Percentiles rank a stretch among this genome's conserved stretches.
phyloP scores from a whole-genome alignment of 2,888 invertebrate species.

The Leucozona laternaria region DNA sequence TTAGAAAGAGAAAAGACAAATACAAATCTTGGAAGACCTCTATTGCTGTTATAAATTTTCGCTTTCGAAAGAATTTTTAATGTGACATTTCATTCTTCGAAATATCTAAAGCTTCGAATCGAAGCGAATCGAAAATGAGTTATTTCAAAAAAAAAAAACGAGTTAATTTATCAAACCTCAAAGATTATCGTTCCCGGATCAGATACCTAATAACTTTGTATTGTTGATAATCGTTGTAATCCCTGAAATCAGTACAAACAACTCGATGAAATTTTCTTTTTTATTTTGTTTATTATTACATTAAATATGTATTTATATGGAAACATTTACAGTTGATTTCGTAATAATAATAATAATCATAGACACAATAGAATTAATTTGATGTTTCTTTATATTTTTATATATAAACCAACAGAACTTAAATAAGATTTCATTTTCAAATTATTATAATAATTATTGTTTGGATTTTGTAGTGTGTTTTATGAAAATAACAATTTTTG shows the following conservation, averaged over 20 bases:
- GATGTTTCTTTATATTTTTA: constrained; percentile 11
- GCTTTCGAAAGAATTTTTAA: no score
- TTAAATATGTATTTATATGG: constrained; percentile 65
- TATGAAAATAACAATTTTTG: constrained; percentile 52
- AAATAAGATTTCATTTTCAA: constrained; percentile 32
- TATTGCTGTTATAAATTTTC: no score
- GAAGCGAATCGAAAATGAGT: no score
- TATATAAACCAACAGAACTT: constrained; percentile 25
- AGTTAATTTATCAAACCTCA: no score
- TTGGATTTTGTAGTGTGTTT: constrained; percentile 17
- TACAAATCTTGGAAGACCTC: no score
- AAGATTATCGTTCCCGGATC: no score
- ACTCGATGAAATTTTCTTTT: constrained; percentile 37
- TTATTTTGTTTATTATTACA: constrained; percentile 71
- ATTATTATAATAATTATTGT: constrained; percentile 45
- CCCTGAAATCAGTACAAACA: not conserved
- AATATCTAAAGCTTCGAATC: no score
- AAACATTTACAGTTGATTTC: constrained; percentile 71
- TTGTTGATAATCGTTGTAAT: no score
- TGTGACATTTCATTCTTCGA: no score
- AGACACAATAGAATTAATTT: constrained; percentile 63
- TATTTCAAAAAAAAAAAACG: no score
- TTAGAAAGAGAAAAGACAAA: no score
- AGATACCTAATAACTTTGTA: no score
- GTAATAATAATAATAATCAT: constrained; percentile 63